A percentile compares a stretch with the other conserved stretches of the same genome.
Evolutionary conservation across 2,888 invertebrate species (phyloP).

Genomic region (Spicauda simplicius): DNA sequence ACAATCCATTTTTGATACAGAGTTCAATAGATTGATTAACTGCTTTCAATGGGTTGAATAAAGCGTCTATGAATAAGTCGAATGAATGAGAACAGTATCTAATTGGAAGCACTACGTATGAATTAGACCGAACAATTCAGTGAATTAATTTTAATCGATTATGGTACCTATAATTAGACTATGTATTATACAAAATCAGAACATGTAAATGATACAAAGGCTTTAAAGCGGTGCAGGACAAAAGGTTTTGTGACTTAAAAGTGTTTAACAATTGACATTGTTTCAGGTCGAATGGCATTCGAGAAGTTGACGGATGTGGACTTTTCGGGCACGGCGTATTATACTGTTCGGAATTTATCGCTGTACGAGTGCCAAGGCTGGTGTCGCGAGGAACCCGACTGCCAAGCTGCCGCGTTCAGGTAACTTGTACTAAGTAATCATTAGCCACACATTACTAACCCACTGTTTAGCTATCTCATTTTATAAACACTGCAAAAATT

Average conservation of each 20-base stretch:
- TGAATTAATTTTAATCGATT: not conserved
- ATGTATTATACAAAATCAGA: not conserved
- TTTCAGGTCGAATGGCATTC: conserved; percentile 93
- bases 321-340: conserved; percentile 95
- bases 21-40: not conserved
- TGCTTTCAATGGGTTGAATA: not conserved
- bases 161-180: not conserved
- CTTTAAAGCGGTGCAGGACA: not conserved
- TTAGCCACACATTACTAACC: too few relatives aligned
- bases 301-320: conserved; percentile 97
- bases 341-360: conserved; percentile 95
- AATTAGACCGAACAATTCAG: not conserved
- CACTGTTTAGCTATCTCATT: too few relatives aligned
- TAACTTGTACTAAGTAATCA: conserved; percentile 48
- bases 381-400: conserved; percentile 96
- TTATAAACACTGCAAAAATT: too few relatives aligned
- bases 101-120: not conserved
- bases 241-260: conserved; percentile 5
- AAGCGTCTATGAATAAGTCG: not conserved
- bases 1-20: not conserved
- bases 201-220: not conserved
- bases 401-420: conserved; percentile 95
- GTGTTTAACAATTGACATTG: conserved; percentile 35
- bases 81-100: not conserved
- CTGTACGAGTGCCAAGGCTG: conserved; percentile 97